phyloP scores from a whole-genome alignment of 53 echinoderm and acorn worm genomes.

The Echinarachnius parma region DNA sequence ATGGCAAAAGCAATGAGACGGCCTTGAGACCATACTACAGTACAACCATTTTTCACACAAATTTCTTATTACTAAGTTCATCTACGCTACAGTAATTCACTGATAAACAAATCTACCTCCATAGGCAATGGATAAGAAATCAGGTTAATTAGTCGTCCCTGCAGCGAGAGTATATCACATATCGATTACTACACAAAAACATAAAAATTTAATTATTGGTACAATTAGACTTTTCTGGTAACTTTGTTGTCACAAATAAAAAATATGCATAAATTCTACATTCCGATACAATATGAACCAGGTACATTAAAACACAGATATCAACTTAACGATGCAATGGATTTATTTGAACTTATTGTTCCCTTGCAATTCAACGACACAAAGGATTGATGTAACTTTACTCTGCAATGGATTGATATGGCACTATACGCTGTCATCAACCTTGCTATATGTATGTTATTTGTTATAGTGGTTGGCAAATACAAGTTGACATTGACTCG shows the following conservation, averaged over 20 bases:
- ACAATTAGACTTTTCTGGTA: constrained; percentile 37
- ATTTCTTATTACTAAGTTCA: constrained; percentile 3
- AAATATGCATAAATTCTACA: constrained; percentile 49
- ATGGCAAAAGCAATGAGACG: constrained; percentile 19
- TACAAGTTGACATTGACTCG: neutral
- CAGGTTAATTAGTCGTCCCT: constrained; percentile 17
- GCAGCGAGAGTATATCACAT: constrained; percentile 49
- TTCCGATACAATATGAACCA: constrained; percentile 45
- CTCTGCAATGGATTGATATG: constrained; percentile 19
- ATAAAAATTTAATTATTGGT: constrained; percentile 32
- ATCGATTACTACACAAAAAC: constrained; percentile 41
- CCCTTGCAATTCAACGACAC: too few relatives aligned
- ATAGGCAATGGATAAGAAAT: constrained; percentile 8
- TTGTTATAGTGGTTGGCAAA: neutral
- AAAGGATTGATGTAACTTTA: too few relatives aligned
- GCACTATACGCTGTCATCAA: neutral
- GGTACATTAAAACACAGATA: constrained; percentile 41
- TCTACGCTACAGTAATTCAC: constrained; percentile 33
- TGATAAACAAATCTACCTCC: constrained; percentile 11
- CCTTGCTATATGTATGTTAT: neutral
- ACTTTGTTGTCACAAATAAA: constrained; percentile 47
- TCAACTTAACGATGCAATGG: constrained; percentile 37
- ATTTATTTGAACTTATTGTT: too few relatives aligned
- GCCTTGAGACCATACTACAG: constrained; percentile 26
- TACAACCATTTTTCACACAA: constrained; percentile 19